Base-by-base conservation (phyloP, 2,113 vertebrate genomes). In the Uria aalge region DNA sequence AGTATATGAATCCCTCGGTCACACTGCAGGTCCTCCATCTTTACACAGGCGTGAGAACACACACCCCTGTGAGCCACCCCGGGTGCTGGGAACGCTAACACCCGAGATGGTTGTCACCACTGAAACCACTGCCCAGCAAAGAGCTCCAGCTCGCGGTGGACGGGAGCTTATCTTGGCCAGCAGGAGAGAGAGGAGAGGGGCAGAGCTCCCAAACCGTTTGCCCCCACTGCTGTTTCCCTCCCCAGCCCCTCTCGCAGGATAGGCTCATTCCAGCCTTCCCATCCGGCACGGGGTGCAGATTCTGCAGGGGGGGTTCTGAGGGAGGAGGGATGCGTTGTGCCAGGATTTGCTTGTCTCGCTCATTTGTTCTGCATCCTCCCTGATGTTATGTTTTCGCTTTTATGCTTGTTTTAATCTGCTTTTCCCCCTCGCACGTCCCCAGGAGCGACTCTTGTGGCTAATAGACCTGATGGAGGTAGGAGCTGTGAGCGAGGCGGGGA, bases 381-480 rank as follows among this genome's bases (percentile, higher is more conserved):
- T 97, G 60, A 85, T 6, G 30, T 81, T 29, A n/a, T 90, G 34
- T 95, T 91, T 85, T 76, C 10, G 22, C 95, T 89, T 91, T 56
- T 83, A 26, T 72, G 90, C 67, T 85, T 79, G 62, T 90, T 91
- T 85, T 3, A n/a, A 94, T 83, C 59, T 85, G 95, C 94, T 85
- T n/a, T 66, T 30, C 55, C 82, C 87, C 87, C 63, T 23, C 29
- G 56, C 62, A 43, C 79, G 9, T 74, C 90, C 94, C 96, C 98
- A 99, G 99, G 99, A 99, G 97, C 98, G 99, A 71, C 99, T 99
- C 94, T 98, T 99, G 91, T 99, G 99, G 99, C 98, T 99, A 68
- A 99, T 99, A 98, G 99, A 99, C 98, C 99, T 99, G 98, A 99
- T 99, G 99, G 99, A 99, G 99, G 99, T 99, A 99, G 98, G 98